A percentile compares a stretch with the other conserved stretches of the same genome.
phyloP scores from a whole-genome alignment of 2,113 vertebrate genomes.

The Antechinus stuartii region DNA sequence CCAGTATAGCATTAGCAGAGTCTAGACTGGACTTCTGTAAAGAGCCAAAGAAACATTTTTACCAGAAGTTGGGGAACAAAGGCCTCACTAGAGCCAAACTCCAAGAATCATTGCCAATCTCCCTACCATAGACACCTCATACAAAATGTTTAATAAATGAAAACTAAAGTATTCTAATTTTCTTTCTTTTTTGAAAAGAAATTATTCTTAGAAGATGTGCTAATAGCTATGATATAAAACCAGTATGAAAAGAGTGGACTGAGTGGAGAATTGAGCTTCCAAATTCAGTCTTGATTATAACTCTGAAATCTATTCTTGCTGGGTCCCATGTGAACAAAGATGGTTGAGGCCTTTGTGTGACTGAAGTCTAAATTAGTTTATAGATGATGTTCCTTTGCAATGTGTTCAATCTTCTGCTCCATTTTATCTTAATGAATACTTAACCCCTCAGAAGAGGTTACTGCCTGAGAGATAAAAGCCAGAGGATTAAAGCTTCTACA shows the following conservation, averaged over 20 bases:
- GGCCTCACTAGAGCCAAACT: conserved; percentile 28
- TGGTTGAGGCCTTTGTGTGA: conserved; percentile 59
- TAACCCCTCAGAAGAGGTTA: conserved; percentile 63
- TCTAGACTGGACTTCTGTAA: conserved; percentile 52
- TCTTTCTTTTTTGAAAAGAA: not conserved
- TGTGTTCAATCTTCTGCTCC: conserved; percentile 49
- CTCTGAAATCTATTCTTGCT: conserved; percentile 53
- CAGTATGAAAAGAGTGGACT: conserved; percentile 49
- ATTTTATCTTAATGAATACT: conserved; percentile 66
- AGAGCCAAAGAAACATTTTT: conserved; percentile 10
- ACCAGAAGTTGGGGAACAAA: conserved; percentile 58
- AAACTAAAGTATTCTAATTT: not conserved
- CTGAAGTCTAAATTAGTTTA: conserved; percentile 67
- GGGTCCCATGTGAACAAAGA: conserved; percentile 74
- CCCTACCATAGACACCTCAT: conserved; percentile 17
- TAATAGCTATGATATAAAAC: conserved; percentile 67
- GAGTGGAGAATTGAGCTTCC: conserved; percentile 58
- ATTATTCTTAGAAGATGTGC: not conserved
- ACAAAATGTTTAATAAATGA: conserved; percentile 1
- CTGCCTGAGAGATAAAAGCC: conserved; percentile 40
- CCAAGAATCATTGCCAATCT: not conserved
- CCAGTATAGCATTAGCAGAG: not conserved
- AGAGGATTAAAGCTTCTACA: not conserved
- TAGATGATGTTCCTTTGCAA: conserved; percentile 41
- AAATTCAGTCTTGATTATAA: conserved; percentile 71